A percentile compares a stretch with the other conserved stretches of the same genome.
Conservation (phyloP, 2,888 invertebrate species). For the Dermolepida albohirtum region DNA sequence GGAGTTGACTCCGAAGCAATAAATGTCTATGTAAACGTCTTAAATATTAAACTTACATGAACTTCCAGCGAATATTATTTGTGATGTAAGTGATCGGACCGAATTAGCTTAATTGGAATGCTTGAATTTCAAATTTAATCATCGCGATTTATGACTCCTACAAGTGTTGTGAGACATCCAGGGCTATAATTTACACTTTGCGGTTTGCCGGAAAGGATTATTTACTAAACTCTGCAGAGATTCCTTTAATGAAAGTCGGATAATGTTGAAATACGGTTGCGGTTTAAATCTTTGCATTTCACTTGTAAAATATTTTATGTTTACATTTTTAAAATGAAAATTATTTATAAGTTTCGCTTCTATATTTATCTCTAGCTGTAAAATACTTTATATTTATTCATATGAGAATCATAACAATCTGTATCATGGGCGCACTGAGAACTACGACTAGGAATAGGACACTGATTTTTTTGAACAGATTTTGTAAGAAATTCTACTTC, state of each 20-base stretch:
- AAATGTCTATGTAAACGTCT: slow-evolving; percentile 21
- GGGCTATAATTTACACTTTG: slow-evolving; percentile 34
- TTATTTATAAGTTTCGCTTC: too few species aligned
- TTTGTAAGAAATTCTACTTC: too few species aligned
- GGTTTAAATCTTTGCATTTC: slow-evolving; percentile 8
- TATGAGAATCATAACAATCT: too few species aligned
- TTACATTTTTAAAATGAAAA: too few species aligned
- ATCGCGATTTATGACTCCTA: slow-evolving; percentile 35
- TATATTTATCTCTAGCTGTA: too few species aligned
- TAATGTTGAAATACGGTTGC: slow-evolving; percentile 36
- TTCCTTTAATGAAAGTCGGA: slow-evolving; percentile 36
- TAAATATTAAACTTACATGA: slow-evolving; percentile 33
- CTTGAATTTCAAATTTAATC: slow-evolving; percentile 38
- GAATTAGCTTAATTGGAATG: slow-evolving; percentile 37
- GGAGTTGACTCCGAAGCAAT: slow-evolving; percentile 15
- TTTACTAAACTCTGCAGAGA: slow-evolving; percentile 37
- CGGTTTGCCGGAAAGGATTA: slow-evolving; percentile 28
- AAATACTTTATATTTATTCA: too few species aligned
- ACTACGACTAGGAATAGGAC: too few species aligned
- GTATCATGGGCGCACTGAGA: too few species aligned
- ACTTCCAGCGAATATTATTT: slow-evolving; percentile 35
- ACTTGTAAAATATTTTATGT: too few species aligned
- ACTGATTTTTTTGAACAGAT: too few species aligned
- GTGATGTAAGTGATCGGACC: slow-evolving; percentile 34
- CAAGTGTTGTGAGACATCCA: slow-evolving; percentile 36